These are phyloP conservation scores for Drosophila pallidifrons DNA, from an alignment of 1,140 invertebrate genomes.

Conservation along the genomic window DNA sequence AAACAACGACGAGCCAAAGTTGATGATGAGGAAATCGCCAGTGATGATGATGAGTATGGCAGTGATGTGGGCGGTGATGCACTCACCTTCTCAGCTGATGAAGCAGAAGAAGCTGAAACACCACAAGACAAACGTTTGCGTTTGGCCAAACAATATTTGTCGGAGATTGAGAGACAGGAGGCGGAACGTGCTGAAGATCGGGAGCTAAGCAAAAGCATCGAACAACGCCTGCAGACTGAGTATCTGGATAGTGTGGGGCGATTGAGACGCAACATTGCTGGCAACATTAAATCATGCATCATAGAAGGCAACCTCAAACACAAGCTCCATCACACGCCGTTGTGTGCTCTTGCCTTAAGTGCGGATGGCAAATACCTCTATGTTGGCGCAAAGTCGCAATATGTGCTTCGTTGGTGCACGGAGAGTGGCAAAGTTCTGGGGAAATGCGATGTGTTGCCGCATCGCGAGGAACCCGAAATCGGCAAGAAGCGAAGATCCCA, in stretches of 20 bases:
- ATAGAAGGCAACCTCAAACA: slow-evolving; percentile 87
- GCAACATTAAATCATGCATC: slow-evolving; percentile 87
- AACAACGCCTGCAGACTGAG: slow-evolving; percentile 91
- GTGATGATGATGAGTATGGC: slow-evolving; percentile 83
- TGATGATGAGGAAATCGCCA: slow-evolving; percentile 86
- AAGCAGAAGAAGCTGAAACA: slow-evolving; percentile 90
- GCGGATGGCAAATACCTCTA: slow-evolving; percentile 91
- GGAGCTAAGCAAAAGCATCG: slow-evolving; percentile 89
- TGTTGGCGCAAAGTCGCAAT: slow-evolving; percentile 95
- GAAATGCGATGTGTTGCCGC: slow-evolving; percentile 81
- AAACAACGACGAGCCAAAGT: slow-evolving; percentile 65
- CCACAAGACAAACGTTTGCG: slow-evolving; percentile 95
- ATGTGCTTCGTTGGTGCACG: slow-evolving; percentile 93
- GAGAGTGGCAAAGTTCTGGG: slow-evolving; percentile 79
- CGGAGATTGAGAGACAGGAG: slow-evolving; percentile 94
- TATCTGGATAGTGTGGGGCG: slow-evolving; percentile 94
- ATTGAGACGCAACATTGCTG: slow-evolving; percentile 90
- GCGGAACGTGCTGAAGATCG: slow-evolving; percentile 88
- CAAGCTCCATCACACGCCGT: slow-evolving; percentile 91
- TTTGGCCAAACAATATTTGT: slow-evolving; percentile 94
- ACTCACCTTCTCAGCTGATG: slow-evolving; percentile 86
- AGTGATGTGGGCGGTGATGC: slow-evolving; percentile 86
- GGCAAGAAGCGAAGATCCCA: slow-evolving; percentile 85
- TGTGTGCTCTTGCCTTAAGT: slow-evolving; percentile 94
- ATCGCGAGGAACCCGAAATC: slow-evolving; percentile 86